A percentile compares a stretch with the other conserved stretches of the same genome.
phyloP scores from a whole-genome alignment of 2,797 vertebrate species.

The Strix occidentalis region DNA sequence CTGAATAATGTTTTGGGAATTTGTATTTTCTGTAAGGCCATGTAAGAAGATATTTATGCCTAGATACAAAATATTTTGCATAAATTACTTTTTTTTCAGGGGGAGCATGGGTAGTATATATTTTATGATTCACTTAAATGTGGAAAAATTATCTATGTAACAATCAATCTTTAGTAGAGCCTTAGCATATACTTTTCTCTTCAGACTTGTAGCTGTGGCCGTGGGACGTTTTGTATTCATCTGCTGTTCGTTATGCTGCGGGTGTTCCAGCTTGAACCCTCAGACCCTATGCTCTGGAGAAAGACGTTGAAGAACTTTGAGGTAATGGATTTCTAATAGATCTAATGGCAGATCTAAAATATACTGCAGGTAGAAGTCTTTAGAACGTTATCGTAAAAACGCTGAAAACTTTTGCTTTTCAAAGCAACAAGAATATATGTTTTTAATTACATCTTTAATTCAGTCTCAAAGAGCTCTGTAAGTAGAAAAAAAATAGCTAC shows the following conservation, averaged over 20 bases:
- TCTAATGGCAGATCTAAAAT: neutral
- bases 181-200: neutral
- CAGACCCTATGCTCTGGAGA: slow-evolving; percentile 89
- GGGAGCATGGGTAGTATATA: rapidly evolving
- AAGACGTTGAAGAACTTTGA: slow-evolving; percentile 92
- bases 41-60: neutral
- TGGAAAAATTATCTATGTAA: neutral
- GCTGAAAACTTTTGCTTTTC: neutral
- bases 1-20: neutral
- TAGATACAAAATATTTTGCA: neutral
- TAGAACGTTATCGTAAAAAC: neutral
- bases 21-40: neutral
- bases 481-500: neutral
- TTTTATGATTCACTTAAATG: neutral
- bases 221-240: slow-evolving; percentile 89
- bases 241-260: slow-evolving; percentile 90
- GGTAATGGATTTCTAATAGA: slow-evolving; percentile 68
- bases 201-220: slow-evolving; percentile 89
- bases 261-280: slow-evolving; percentile 88
- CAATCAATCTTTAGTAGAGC: neutral
- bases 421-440: neutral
- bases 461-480: neutral
- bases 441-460: neutral
- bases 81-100: neutral
- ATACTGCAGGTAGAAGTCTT: neutral